Evolutionary conservation across 2,888 invertebrate genomes (phyloP).

Genomic region (Microctonus aethiopoides): DNA sequence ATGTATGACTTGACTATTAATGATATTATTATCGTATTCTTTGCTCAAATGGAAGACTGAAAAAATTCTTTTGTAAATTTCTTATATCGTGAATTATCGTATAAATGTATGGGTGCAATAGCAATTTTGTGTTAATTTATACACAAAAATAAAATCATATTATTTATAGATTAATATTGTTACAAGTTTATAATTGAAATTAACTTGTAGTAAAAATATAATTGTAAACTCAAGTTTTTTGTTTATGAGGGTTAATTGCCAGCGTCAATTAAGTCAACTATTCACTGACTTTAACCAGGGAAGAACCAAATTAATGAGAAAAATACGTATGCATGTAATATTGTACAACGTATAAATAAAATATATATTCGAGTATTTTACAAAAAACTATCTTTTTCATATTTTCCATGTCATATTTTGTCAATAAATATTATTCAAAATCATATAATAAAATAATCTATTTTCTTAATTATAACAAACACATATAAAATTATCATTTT

Average conservation of each 20-base stretch:
- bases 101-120: background rate
- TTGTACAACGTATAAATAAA: conserved; percentile 42
- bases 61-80: conserved; percentile 41
- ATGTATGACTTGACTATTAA: conserved; percentile 41
- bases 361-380: conserved; percentile 41
- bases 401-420: background rate
- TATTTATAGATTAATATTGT: conserved; percentile 24
- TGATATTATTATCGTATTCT: conserved; percentile 36
- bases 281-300: background rate
- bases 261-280: background rate
- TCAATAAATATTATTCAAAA: background rate
- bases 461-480: conserved; percentile 7
- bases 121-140: background rate
- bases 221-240: conserved; percentile 12
- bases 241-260: background rate
- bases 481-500: conserved; percentile 10
- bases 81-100: conserved; percentile 34
- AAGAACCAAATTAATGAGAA: conserved; percentile 2
- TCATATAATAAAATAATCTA: background rate
- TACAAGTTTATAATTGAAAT: conserved; percentile 23
- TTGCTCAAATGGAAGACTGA: conserved; percentile 46
- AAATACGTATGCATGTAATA: conserved; percentile 35
- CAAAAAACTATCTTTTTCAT: conserved; percentile 1
- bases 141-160: background rate
- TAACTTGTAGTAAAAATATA: conserved; percentile 29